Evolutionary conservation across 2,888 invertebrate genomes (phyloP), one percentile per base, ranked within the genome.

Genomic region (Spilosoma lubricipeda): DNA sequence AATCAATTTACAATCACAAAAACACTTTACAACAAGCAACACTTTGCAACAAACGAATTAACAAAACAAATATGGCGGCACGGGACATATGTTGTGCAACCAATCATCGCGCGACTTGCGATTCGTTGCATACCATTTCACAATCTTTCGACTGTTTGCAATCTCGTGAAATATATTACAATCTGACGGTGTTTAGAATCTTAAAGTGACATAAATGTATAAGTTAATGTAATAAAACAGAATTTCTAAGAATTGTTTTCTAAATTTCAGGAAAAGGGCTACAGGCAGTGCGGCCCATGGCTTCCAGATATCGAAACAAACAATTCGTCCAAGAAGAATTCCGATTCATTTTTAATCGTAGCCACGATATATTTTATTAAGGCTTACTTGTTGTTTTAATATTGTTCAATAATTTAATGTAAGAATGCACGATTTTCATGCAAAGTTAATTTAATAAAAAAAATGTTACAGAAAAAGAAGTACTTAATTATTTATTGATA

Each of bases 241-340:
- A 30, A 63, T 15, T 30, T 11, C 18, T 18, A 27, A n/a, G 5
- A 15, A 15, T 33, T 65, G 15, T 3, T 33, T 23, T 36, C 73
- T 71, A 78, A n/a, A 73, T 88, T 88, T 5, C 89, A 95, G 95
- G 95, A 95, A 79, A 85, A 78, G 27, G 95, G 94, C n/a, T 95
- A 95, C 85, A 87, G 95, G 70, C 95, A 95, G 74, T 95, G 95
- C 81, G 95, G 93, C 0, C 92, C 92, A 0, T 95, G 95, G 95
- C 80, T 93, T 0, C 94, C 95, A 0, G 90, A 95, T 70, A 87
- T 89, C 0, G 90, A 90, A 27, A 88, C 89, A 2, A 87, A 86
- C 67, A 82, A 85, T 45, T 74, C 74, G 52, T 65, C 27, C 72
- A 63, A 73, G 56, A 71, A 30, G 9, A 59, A 67, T 18, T 77